phyloP scores from a whole-genome alignment of 2,888 invertebrate genomes.

The Ptilodon capucinus region DNA sequence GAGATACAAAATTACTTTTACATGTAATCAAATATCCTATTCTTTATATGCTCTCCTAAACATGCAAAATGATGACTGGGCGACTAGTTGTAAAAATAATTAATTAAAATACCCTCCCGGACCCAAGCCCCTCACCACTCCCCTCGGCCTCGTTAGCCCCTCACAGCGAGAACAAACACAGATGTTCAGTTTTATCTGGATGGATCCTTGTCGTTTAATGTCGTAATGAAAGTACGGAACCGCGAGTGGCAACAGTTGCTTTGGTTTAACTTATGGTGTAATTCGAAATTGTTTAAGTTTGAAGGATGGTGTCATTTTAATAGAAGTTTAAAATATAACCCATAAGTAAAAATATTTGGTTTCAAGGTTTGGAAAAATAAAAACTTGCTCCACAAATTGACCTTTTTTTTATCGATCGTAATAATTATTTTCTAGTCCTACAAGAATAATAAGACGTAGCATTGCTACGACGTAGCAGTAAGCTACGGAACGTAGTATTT shows the following conservation, averaged over 20 bases:
- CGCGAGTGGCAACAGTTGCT: background rate
- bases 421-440: no score
- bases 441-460: no score
- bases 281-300: background rate
- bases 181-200: constrained; percentile 28
- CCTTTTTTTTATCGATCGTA: no score
- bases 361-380: no score
- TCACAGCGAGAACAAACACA: constrained; percentile 14
- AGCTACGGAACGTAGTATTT: background rate
- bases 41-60: constrained; percentile 3
- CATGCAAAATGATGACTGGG: constrained; percentile 9
- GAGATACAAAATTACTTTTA: no score
- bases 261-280: background rate
- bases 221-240: constrained; percentile 7
- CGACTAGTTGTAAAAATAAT: constrained; percentile 21
- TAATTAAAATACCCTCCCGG: constrained; percentile 16
- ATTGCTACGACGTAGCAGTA: background rate
- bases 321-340: background rate
- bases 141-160: constrained; percentile 12
- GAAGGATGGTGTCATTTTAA: background rate
- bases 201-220: constrained; percentile 21
- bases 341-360: background rate
- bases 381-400: no score
- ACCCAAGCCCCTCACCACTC: background rate
- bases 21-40: background rate